Percentiles rank a stretch among this genome's conserved stretches.
phyloP scores from a whole-genome alignment of 2,888 invertebrate species.

The Biston stratarius region DNA sequence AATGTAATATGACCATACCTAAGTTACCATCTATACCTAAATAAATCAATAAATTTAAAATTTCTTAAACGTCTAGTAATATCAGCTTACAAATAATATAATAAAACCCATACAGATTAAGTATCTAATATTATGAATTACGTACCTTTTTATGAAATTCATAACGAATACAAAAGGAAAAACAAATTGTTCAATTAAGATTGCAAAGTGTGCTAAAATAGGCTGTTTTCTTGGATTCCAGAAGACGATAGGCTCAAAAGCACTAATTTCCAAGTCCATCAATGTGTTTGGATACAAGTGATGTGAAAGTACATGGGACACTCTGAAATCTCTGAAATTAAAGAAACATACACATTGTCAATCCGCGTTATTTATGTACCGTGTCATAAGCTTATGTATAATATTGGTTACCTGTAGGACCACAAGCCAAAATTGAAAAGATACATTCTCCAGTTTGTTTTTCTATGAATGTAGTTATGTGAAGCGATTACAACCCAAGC shows the following conservation, averaged over 20 bases:
- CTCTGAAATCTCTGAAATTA: slow-evolving; percentile 88
- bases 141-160: slow-evolving; percentile 59
- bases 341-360: neutral
- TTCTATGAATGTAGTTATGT: slow-evolving; percentile 93
- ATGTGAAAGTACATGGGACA: slow-evolving; percentile 92
- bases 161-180: slow-evolving; percentile 71
- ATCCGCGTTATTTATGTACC: neutral
- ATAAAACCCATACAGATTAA: no score
- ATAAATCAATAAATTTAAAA: no score
- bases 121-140: neutral
- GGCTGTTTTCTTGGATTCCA: slow-evolving; percentile 88
- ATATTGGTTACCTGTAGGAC: slow-evolving; percentile 73
- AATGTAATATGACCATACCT: no score
- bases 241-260: slow-evolving; percentile 88
- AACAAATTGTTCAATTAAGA: slow-evolving; percentile 77
- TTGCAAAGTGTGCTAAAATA: slow-evolving; percentile 77
- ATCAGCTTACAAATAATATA: no score
- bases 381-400: no score
- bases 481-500: slow-evolving; percentile 87
- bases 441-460: slow-evolving; percentile 92
- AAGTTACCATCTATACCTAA: no score
- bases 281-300: slow-evolving; percentile 92
- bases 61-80: no score
- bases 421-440: slow-evolving; percentile 90
- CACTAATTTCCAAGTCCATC: slow-evolving; percentile 90